Conservation (phyloP, 2,113 vertebrate species). For the Sinocyclocheilus anshuiensis region DNA sequence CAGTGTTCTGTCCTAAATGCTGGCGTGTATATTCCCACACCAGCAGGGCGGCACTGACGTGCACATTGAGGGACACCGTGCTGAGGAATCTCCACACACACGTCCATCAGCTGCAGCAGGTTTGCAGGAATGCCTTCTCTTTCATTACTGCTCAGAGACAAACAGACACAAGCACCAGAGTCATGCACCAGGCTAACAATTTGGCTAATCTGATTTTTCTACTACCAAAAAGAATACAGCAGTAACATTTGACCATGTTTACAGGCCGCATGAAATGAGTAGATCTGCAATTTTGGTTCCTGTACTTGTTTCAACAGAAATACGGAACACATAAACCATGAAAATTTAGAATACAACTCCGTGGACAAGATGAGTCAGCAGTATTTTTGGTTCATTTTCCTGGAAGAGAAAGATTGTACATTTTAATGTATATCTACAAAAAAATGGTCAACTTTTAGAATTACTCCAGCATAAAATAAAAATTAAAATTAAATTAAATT, state of each 20-base stretch:
- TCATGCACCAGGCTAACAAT: not conserved
- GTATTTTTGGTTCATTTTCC: not conserved
- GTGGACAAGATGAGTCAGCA: not conserved
- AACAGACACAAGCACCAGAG: not conserved
- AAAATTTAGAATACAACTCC: not conserved
- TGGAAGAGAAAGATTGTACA: not conserved
- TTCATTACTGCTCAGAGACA: slow-evolving; percentile 81
- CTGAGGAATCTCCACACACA: slow-evolving; percentile 96
- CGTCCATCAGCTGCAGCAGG: slow-evolving; percentile 89
- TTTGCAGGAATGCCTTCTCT: slow-evolving; percentile 92
- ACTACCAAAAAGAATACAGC: not conserved
- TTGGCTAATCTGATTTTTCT: not conserved
- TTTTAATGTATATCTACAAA: no score
- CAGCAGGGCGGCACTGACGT: slow-evolving; percentile 94
- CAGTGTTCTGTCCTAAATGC: slow-evolving; percentile 66
- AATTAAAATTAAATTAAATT: no score
- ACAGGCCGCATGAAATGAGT: not conserved
- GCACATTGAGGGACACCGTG: slow-evolving; percentile 94
- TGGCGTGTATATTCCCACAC: slow-evolving; percentile 96
- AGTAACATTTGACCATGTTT: not conserved
- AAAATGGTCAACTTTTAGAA: no score
- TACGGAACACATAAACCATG: not conserved
- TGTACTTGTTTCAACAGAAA: not conserved
- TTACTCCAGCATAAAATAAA: no score
- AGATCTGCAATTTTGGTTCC: not conserved